Conservation (phyloP, 2,888 invertebrate genomes). For the Thymelicus sylvestris region DNA sequence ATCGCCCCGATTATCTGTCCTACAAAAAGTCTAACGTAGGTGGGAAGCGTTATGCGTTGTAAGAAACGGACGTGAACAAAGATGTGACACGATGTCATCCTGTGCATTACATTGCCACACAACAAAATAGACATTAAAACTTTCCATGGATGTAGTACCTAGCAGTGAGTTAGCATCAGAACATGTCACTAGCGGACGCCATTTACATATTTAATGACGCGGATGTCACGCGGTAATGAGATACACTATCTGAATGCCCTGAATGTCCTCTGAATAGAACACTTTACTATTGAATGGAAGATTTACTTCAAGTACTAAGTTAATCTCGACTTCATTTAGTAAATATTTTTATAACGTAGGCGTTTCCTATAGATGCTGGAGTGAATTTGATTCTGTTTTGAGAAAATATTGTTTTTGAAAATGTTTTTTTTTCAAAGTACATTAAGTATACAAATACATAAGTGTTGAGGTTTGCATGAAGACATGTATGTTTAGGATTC, state of each 20-base stretch:
- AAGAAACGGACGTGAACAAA: too few relatives aligned
- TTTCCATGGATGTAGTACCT: not conserved
- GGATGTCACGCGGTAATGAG: slow-evolving; percentile 29
- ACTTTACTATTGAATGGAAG: slow-evolving; percentile 6
- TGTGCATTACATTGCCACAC: not conserved
- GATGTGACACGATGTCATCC: too few relatives aligned
- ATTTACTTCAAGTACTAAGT: not conserved
- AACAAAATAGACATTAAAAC: not conserved
- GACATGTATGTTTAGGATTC: too few relatives aligned
- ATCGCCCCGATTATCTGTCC: too few relatives aligned
- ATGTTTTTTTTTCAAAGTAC: too few relatives aligned
- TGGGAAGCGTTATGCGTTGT: too few relatives aligned
- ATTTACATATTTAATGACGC: slow-evolving; percentile 82
- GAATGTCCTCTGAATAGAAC: slow-evolving; percentile 26
- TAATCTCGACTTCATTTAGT: not conserved
- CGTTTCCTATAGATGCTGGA: too few relatives aligned
- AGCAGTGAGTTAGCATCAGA: slow-evolving; percentile 45
- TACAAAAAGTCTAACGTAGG: too few relatives aligned
- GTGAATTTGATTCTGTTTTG: too few relatives aligned
- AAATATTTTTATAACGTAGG: not conserved
- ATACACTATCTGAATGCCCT: slow-evolving; percentile 24
- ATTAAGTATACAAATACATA: too few relatives aligned
- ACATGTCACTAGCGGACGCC: slow-evolving; percentile 79
- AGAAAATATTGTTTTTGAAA: too few relatives aligned
- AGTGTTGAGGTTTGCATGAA: too few relatives aligned